Conservation (phyloP, 2,797 vertebrate species). For the Platyrinchus mystaceus region DNA sequence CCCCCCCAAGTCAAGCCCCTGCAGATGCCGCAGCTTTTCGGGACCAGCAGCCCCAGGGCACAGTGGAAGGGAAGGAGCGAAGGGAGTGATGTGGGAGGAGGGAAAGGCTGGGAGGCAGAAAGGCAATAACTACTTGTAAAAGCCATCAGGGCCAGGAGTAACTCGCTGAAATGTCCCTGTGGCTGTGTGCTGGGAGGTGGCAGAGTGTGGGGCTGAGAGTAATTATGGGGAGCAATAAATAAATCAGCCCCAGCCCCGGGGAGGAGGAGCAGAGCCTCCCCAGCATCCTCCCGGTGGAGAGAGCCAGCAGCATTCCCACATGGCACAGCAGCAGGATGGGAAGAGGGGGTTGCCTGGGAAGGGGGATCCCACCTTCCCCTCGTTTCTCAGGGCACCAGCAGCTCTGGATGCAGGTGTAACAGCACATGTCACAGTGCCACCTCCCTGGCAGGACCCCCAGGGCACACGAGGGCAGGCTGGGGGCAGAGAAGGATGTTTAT, state of each 20-base stretch:
- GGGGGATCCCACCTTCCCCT: too few species aligned
- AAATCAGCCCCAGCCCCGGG: background rate
- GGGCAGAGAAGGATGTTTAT: background rate
- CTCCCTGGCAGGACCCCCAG: background rate
- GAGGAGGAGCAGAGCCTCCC: background rate
- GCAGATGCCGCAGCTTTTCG: background rate
- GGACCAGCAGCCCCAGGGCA: background rate
- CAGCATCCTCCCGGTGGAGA: background rate
- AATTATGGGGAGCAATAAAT: background rate
- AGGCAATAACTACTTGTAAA: background rate
- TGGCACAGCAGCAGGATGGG: background rate
- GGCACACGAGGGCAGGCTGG: background rate
- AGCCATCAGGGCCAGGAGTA: background rate
- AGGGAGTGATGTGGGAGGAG: background rate
- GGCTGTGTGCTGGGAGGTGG: background rate
- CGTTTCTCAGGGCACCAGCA: background rate
- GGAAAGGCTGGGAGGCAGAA: background rate
- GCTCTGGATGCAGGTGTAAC: rapidly evolving
- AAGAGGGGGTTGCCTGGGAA: rapidly evolving
- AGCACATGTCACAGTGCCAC: rapidly evolving
- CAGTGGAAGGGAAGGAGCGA: background rate
- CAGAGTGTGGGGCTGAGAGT: background rate
- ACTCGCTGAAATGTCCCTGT: background rate
- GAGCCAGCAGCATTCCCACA: background rate
- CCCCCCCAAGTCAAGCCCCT: background rate